These are phyloP conservation scores for Metellina segmentata DNA, from an alignment of 2,888 invertebrate genomes.

Conservation along the genomic window DNA sequence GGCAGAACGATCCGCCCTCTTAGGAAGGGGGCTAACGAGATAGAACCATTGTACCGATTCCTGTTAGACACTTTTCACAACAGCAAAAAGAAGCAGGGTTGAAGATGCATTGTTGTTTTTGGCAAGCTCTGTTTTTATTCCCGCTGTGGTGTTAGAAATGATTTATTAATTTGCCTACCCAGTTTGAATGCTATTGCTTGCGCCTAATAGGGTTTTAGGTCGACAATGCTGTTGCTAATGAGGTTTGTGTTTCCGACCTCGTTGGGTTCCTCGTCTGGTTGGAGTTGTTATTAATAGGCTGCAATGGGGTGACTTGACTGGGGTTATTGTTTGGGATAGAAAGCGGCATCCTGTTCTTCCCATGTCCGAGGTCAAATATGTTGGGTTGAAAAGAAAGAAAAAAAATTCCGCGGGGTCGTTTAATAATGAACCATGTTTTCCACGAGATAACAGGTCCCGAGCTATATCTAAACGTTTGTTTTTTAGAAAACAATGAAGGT, in stretches of 20 bases:
- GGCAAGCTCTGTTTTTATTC: constrained; percentile 29
- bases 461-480: neutral
- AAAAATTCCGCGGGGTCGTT: neutral
- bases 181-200: constrained; percentile 30
- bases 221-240: constrained; percentile 54
- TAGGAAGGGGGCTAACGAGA: constrained; percentile 52
- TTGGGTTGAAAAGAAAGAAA: neutral
- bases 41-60: constrained; percentile 37
- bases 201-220: constrained; percentile 54
- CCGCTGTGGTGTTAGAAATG: constrained; percentile 32
- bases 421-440: neutral
- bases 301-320: neutral
- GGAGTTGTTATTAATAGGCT: constrained; percentile 46
- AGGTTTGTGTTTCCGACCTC: constrained; percentile 34
- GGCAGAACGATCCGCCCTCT: constrained; percentile 25
- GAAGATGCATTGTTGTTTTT: neutral
- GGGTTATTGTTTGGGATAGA: constrained; percentile 18
- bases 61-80: constrained; percentile 39
- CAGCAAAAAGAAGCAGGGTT: constrained; percentile 27
- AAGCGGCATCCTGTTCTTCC: constrained; percentile 39
- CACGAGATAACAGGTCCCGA: neutral
- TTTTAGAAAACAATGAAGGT: neutral
- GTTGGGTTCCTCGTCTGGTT: constrained; percentile 43
- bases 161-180: constrained; percentile 64
- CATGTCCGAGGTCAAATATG: neutral